Evolutionary conservation across 2,888 invertebrate species (phyloP).

Genomic region (Helicoverpa assulta): DNA sequence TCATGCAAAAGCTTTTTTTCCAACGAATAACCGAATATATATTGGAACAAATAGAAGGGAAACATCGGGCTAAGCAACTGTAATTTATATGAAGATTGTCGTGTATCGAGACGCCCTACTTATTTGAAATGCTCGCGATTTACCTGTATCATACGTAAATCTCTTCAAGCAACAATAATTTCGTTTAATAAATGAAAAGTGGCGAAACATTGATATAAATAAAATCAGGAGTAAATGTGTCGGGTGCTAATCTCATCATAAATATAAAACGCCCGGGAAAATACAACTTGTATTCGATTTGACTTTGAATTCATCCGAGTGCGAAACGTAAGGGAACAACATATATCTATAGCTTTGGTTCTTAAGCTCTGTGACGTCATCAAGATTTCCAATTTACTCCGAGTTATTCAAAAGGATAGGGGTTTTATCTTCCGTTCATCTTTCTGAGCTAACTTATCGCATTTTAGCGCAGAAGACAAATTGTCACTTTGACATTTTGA

Average conservation of each 20-base stretch:
- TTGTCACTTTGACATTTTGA: conserved; percentile 55
- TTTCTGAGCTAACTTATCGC: conserved; percentile 66
- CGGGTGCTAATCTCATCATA: conserved; percentile 48
- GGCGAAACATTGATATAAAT: conserved; percentile 35
- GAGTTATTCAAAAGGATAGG: conserved; percentile 68
- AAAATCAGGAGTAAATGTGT: conserved; percentile 46
- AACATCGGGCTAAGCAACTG: background rate
- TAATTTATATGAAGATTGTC: conserved; percentile 6
- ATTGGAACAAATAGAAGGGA: background rate
- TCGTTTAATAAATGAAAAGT: conserved; percentile 35
- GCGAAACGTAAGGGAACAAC: conserved; percentile 63
- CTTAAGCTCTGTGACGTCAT: conserved; percentile 69
- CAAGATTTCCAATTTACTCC: conserved; percentile 71
- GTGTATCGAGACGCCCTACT: background rate
- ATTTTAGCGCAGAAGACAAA: conserved; percentile 56
- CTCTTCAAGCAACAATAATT: conserved; percentile 11
- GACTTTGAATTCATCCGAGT: conserved; percentile 63
- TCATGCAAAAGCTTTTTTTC: background rate
- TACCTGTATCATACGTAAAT: background rate
- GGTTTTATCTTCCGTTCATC: conserved; percentile 69
- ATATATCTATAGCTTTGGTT: conserved; percentile 64
- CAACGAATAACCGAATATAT: background rate
- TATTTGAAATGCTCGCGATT: conserved; percentile 5
- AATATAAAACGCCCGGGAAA: conserved; percentile 54
- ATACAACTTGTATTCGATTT: conserved; percentile 55